Conservation (phyloP, 2,113 vertebrate species). For the Hemicordylus capensis region DNA sequence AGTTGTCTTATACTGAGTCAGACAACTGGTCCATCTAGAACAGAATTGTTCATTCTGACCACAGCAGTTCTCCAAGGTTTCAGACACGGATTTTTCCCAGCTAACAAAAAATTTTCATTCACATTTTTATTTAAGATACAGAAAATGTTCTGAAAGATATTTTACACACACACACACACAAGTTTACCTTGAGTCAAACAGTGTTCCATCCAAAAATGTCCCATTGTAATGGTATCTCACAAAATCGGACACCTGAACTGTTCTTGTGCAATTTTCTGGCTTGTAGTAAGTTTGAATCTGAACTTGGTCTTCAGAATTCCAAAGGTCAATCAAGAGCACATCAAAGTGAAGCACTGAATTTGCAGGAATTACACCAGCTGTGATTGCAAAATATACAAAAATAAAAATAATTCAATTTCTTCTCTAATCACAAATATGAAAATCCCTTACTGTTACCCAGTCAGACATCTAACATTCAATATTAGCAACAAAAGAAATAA, state of each 20-base stretch:
- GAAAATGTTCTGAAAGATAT: neutral
- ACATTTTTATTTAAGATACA: neutral
- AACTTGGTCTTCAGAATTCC: constrained; percentile 91
- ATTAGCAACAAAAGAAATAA: neutral
- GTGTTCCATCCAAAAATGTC: constrained; percentile 93
- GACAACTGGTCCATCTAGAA: neutral
- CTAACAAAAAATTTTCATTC: neutral
- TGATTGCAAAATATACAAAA: constrained; percentile 18
- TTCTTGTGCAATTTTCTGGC: constrained; percentile 83
- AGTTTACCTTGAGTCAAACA: constrained; percentile 95
- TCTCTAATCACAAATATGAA: neutral
- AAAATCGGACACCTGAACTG: constrained; percentile 93
- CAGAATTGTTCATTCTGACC: neutral
- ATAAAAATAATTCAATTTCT: neutral
- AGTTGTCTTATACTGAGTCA: neutral
- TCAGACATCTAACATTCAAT: too few species aligned
- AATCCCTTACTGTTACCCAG: too few species aligned
- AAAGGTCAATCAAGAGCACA: constrained; percentile 92
- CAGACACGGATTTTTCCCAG: neutral
- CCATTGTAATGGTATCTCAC: constrained; percentile 98
- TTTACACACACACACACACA: too few species aligned
- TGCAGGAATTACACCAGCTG: constrained; percentile 91
- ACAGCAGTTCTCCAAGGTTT: neutral
- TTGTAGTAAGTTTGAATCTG: constrained; percentile 87
- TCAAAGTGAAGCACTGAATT: constrained; percentile 94